phyloP scores from a whole-genome alignment of 2,888 invertebrate genomes.

The Drosophila fulvimacula region DNA sequence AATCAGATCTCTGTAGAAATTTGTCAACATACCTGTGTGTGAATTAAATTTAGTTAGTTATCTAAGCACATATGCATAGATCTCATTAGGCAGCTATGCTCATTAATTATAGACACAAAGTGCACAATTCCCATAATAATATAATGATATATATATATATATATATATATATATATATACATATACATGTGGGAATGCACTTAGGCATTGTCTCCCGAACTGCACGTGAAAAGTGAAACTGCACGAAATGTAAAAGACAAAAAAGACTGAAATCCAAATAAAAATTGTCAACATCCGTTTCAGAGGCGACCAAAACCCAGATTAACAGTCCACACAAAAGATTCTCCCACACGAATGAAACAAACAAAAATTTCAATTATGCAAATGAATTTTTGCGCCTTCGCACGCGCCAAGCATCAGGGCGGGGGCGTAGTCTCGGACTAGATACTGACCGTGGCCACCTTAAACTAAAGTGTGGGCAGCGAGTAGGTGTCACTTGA shows the following conservation, averaged over 20 bases:
- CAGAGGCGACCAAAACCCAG: conserved; percentile 26
- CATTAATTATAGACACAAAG: conserved; percentile 32
- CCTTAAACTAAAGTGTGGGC: conserved; percentile 19
- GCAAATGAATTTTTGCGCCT: conserved; percentile 71
- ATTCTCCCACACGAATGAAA: conserved; percentile 43
- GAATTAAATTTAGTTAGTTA: conserved; percentile 6
- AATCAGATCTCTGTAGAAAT: conserved; percentile 1
- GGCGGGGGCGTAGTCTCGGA: conserved; percentile 24
- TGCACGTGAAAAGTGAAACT: conserved; percentile 56
- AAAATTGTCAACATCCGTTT: conserved; percentile 54
- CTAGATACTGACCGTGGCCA: conserved; percentile 27
- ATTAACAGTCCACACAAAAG: conserved; percentile 36
- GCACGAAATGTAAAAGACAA: conserved; percentile 19
- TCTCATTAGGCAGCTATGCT: conserved; percentile 38
- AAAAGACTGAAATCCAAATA: conserved; percentile 2
- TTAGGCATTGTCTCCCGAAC: conserved; percentile 31
- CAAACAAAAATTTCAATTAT: conserved; percentile 51
- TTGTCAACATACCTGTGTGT: background rate
- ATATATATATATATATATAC: background rate
- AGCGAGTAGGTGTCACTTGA: conserved; percentile 36
- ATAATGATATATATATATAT: conserved; percentile 3
- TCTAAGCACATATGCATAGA: conserved; percentile 4
- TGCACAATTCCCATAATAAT: conserved; percentile 45
- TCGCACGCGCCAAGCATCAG: conserved; percentile 67
- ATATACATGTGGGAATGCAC: conserved; percentile 34